Base-by-base conservation (phyloP, 2,888 invertebrate species). In the Parasteatoda lunata region DNA sequence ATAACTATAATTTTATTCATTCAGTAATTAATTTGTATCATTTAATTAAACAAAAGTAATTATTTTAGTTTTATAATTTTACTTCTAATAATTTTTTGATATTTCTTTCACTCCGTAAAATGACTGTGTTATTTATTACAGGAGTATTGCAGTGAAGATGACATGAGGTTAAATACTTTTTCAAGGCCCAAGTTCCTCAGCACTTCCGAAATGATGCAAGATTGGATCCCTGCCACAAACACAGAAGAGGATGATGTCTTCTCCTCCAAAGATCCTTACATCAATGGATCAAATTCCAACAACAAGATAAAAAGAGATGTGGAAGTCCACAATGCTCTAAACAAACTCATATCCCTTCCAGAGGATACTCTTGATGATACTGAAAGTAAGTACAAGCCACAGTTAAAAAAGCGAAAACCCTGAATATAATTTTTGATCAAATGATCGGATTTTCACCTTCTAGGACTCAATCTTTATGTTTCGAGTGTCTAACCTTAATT, bases 101-200 rank as follows among this genome's bases (percentile, higher is more conserved):
- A 30, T 1, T 2, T 30, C 30, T 30, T 30, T 30, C 30, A 30
- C 30, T 30, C 30, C 30, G 30, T 30, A 30, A 30, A 30, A 30
- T 30, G 30, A 30, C 30, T 30, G 1, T 30, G 30, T 30, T 7
- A 59, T 59, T 6, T 59, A 4, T 47, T 64, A 0, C 59, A 83
- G 83, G 83, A 83, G 13, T 83, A 77, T 49, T 75, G 73, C 48
- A 77, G 71, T 30, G 83, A 83, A 51, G 83, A 83, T 15, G 83
- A 83, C 13, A 77, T 83, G 30, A 70, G 83, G 8, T 15, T 83
- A 13, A 77, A 64, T 69, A 77, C 59, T 9, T 76, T 59, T n/a
- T 66, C 65, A 7, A 68, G 85, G 6, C 85, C 85, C 3, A 79
- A 77, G 15, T 85, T 79, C 66, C 51, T 85, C 13, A 85, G 85